phyloP scores from a whole-genome alignment of 2,797 vertebrate genomes.

The Sandelia bainsii region DNA sequence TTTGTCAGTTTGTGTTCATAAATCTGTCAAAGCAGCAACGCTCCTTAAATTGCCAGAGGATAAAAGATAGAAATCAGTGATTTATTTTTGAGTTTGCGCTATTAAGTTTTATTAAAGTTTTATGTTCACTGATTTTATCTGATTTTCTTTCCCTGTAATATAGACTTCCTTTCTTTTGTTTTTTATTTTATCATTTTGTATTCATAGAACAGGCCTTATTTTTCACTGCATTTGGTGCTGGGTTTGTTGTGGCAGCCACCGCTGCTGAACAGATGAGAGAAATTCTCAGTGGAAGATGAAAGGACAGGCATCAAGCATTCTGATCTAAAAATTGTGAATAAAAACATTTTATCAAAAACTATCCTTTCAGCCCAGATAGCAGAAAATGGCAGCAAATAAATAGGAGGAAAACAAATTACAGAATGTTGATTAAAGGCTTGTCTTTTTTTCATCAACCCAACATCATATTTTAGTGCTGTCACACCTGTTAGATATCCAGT shows the following conservation, averaged over 20 bases:
- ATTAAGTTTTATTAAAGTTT: background rate
- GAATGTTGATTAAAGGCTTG: background rate
- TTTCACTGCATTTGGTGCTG: conserved; percentile 7
- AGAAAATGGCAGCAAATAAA: background rate
- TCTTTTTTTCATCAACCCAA: background rate
- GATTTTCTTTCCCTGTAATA: background rate
- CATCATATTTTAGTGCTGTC: background rate
- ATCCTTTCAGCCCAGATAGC: background rate
- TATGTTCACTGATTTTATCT: background rate
- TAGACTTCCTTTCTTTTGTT: background rate
- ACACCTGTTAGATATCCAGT: background rate
- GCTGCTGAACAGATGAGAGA: conserved; percentile 12
- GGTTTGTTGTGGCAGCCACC: conserved; percentile 1
- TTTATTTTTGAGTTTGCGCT: background rate
- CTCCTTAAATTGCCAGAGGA: background rate
- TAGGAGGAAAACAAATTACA: background rate
- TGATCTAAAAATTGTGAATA: background rate
- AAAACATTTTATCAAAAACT: background rate
- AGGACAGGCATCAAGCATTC: background rate
- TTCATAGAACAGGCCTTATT: background rate
- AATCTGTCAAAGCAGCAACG: conserved; percentile 16
- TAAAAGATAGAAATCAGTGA: background rate
- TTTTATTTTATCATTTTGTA: conserved; percentile 4
- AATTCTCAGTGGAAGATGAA: conserved; percentile 8
- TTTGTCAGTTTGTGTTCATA: conserved; percentile 44